Evolutionary conservation across 1,140 invertebrate genomes (phyloP).

Genomic region (Drosophila tsacasi): DNA sequence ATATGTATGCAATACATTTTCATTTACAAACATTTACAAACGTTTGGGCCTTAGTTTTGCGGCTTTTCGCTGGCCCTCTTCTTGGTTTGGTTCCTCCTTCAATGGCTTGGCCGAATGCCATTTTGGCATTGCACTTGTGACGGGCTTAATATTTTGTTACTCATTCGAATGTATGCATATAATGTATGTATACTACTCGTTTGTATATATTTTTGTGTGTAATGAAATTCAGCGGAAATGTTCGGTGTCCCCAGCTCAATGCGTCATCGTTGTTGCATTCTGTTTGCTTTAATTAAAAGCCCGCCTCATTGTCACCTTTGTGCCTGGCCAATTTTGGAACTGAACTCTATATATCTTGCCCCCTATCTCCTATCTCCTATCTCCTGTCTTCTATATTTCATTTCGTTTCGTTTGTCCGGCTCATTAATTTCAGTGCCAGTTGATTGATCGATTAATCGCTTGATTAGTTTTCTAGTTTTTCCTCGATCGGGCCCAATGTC

Average conservation of each 20-base stretch:
- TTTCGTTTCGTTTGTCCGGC: constrained; percentile 21
- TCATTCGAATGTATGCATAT: constrained; percentile 10
- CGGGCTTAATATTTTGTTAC: constrained; percentile 16
- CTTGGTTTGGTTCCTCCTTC: constrained; percentile 12
- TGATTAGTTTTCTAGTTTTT: constrained; percentile 62
- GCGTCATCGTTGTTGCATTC: constrained; percentile 54
- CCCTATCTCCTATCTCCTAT: too few species aligned
- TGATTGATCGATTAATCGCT: constrained; percentile 80
- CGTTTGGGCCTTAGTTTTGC: constrained; percentile 13
- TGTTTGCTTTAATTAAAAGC: constrained; percentile 45
- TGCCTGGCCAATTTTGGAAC: constrained; percentile 54
- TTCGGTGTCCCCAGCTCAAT: constrained; percentile 32
- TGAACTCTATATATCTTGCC: constrained; percentile 21
- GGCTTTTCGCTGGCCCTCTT: constrained; percentile 20
- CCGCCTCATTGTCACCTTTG: constrained; percentile 59
- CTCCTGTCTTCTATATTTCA: constrained; percentile 28
- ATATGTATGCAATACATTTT: constrained; percentile 7
- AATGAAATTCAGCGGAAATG: constrained; percentile 79
- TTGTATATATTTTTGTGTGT: constrained; percentile 21
- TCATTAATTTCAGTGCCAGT: constrained; percentile 66
- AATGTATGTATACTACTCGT: background rate
- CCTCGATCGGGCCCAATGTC: constrained; percentile 45
- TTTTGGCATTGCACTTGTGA: constrained; percentile 40
- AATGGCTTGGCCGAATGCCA: constrained; percentile 35
- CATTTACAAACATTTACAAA: background rate